Conservation (phyloP, 1,140 invertebrate species). For the Ceratina japonica region DNA sequence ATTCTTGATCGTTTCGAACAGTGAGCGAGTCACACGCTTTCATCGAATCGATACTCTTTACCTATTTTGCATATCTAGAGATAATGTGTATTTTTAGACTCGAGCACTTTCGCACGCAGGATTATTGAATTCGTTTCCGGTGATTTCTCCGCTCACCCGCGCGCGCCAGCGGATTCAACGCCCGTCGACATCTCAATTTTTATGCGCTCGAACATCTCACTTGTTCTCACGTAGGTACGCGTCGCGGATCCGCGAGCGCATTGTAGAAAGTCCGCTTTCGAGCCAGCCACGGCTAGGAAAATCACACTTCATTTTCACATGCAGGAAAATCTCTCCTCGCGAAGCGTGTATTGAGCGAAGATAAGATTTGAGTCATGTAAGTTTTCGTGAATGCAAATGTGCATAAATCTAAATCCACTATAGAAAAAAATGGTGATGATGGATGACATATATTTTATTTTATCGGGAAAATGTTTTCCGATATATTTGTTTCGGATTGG, state of each 20-base stretch:
- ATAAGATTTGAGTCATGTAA: background rate
- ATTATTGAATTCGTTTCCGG: constrained; percentile 48
- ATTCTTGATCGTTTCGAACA: constrained; percentile 3
- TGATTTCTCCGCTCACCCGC: constrained; percentile 44
- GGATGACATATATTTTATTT: too few species aligned
- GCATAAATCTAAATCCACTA: background rate
- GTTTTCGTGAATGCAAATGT: background rate
- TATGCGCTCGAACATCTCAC: constrained; percentile 5
- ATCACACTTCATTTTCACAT: constrained; percentile 23
- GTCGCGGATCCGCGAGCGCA: constrained; percentile 12
- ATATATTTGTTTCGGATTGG: too few species aligned
- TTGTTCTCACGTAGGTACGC: constrained; percentile 2
- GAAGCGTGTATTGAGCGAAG: too few species aligned
- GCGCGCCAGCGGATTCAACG: background rate
- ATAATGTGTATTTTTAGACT: constrained; percentile 49
- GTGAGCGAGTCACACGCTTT: constrained; percentile 55
- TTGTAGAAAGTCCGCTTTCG: constrained; percentile 42
- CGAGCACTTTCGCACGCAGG: constrained; percentile 47
- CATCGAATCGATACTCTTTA: constrained; percentile 56
- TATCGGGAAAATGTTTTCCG: too few species aligned
- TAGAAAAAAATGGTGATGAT: too few species aligned
- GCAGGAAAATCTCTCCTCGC: constrained; percentile 35
- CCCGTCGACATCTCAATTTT: constrained; percentile 44
- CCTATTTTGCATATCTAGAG: constrained; percentile 55
- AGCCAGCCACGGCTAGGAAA: constrained; percentile 22